These are phyloP conservation scores for Meriones psammophilus DNA, from an alignment of 2,797 vertebrate species.

Conservation along the genomic window DNA sequence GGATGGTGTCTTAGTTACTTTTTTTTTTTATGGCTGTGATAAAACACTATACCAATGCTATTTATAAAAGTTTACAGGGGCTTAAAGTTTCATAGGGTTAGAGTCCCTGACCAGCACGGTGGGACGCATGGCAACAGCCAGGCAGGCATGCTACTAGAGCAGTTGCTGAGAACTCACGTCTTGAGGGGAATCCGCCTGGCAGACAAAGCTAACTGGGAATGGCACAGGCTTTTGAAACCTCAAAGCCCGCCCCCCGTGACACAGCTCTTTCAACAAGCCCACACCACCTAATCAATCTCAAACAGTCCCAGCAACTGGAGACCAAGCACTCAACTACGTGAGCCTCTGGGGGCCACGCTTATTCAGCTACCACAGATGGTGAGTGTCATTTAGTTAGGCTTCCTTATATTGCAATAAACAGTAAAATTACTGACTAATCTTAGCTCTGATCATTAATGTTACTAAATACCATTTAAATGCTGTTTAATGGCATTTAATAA, in stretches of 20 bases:
- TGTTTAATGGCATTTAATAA: not conserved
- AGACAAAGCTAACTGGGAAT: not conserved
- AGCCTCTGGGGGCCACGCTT: too few relatives aligned
- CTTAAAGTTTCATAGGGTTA: not conserved
- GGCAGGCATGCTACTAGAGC: not conserved
- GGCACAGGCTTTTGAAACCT: not conserved
- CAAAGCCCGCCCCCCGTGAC: not conserved
- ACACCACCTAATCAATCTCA: not conserved
- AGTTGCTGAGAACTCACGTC: not conserved
- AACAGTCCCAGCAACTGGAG: not conserved
- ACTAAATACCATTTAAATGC: conserved; percentile 26
- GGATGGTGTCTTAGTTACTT: not conserved
- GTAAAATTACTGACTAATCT: conserved; percentile 2
- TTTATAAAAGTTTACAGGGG: not conserved
- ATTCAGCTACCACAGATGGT: too few relatives aligned
- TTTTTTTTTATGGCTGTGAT: not conserved
- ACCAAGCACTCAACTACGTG: not conserved
- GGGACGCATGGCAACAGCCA: not conserved
- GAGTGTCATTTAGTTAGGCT: not conserved
- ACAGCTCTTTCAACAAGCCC: not conserved
- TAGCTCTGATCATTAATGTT: conserved; percentile 20
- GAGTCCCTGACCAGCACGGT: not conserved
- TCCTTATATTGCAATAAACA: conserved; percentile 32
- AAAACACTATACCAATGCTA: not conserved
- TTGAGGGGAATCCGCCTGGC: not conserved